These are phyloP conservation scores for Sparidentex hasta DNA, from an alignment of 2,797 vertebrate species.

Conservation along the genomic window DNA sequence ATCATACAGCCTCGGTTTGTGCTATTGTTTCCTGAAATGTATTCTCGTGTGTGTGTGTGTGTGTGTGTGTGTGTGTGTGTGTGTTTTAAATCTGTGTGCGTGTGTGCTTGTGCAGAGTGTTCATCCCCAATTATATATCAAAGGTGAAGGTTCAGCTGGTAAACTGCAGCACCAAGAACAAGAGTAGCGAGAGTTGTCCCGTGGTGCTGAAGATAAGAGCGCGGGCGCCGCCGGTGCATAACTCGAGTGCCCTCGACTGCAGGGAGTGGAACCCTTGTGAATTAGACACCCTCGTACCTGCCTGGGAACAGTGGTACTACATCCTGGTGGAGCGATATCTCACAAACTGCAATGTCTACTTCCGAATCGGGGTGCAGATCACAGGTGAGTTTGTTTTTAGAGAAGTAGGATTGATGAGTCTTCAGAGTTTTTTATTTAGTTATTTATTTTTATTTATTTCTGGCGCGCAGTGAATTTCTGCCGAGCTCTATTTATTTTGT, in stretches of 20 bases:
- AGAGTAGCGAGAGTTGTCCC: constrained; percentile 89
- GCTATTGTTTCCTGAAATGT: constrained; percentile 17
- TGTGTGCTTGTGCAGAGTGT: constrained; percentile 88
- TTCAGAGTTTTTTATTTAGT: not conserved
- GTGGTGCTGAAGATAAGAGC: constrained; percentile 93
- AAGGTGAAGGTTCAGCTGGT: constrained; percentile 92
- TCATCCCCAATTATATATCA: constrained; percentile 95
- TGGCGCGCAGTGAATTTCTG: not conserved
- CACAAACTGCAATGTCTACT: constrained; percentile 87
- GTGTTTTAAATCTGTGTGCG: constrained; percentile 10
- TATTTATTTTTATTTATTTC: constrained; percentile 10
- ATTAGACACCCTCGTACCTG: constrained; percentile 89
- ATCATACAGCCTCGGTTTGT: not conserved
- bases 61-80: constrained; percentile 16
- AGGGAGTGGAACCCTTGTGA: constrained; percentile 88
- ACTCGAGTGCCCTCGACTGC: constrained; percentile 94
- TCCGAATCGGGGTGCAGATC: constrained; percentile 93
- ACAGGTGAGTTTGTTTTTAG: constrained; percentile 88
- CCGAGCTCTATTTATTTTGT: not conserved
- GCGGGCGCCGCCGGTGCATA: constrained; percentile 95
- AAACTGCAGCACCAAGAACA: constrained; percentile 89
- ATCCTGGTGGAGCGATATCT: constrained; percentile 93
- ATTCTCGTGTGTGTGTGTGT: constrained; percentile 6
- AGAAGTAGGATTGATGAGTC: constrained; percentile 5
- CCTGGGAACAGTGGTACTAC: constrained; percentile 99